Evolutionary conservation across 2,888 invertebrate genomes (phyloP).

Genomic region (Buathra laborator): DNA sequence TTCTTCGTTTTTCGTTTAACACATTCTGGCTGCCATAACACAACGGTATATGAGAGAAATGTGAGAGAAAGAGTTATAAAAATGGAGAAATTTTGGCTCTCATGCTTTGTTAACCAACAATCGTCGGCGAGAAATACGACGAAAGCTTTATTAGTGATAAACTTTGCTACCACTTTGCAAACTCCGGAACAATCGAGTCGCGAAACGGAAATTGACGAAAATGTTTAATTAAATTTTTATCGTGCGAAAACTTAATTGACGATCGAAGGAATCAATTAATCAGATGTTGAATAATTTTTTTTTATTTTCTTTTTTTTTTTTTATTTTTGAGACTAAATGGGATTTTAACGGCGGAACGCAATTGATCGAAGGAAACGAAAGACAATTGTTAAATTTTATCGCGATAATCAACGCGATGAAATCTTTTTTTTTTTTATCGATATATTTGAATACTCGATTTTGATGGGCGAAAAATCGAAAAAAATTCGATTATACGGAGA

Average conservation of each 20-base stretch:
- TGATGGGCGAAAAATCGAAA: neutral
- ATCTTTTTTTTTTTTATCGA: too few species aligned
- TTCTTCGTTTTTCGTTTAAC: constrained; percentile 74
- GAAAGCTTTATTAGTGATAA: constrained; percentile 13
- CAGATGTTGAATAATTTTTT: too few species aligned
- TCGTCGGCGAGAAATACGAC: constrained; percentile 5
- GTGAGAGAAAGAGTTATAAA: constrained; percentile 1
- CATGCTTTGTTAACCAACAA: neutral
- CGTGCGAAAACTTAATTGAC: too few species aligned
- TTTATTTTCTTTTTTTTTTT: too few species aligned
- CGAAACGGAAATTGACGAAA: neutral
- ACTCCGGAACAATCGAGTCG: neutral
- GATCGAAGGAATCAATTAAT: too few species aligned
- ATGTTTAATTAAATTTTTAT: neutral
- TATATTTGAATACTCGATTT: neutral
- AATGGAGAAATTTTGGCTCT: neutral
- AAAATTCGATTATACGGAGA: neutral
- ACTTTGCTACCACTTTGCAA: constrained; percentile 1
- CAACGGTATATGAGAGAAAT: constrained; percentile 64
- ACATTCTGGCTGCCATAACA: constrained; percentile 83
- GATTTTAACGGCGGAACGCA: too few species aligned
- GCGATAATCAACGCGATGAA: too few species aligned
- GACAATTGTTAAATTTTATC: too few species aligned
- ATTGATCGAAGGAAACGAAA: neutral
- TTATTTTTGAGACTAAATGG: too few species aligned